Evolutionary conservation across 2,113 vertebrate genomes (phyloP), one percentile per base, ranked within the genome.

Genomic region (Camelus bactrianus): DNA sequence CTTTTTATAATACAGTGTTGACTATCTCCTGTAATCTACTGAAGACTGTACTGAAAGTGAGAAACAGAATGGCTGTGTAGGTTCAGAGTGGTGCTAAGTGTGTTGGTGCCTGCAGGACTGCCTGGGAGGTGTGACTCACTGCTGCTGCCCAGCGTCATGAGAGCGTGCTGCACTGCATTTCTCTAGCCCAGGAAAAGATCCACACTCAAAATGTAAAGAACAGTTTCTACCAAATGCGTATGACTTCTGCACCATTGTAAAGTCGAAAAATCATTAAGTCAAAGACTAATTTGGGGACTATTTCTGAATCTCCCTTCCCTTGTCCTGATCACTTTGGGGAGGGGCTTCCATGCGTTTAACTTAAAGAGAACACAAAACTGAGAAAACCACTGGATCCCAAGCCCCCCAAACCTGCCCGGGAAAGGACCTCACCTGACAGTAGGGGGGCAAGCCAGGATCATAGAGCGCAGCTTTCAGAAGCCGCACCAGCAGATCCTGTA

Each of bases 381-480:
- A 94, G 24, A 87, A 70, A 16, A 85, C 14, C 15, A 58, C 12
- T 22, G 6, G 58, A 22, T n/a, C 42, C 26, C 19, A 69, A 35
- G 58, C 30, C 32, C 9, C 65, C 35, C 58, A 13, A 16, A 7
- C 2, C 28, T n/a, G 20, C 50, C 83, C 20, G 7, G 46, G 58
- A 32, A 81, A 35, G 64, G 28, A 26, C 16, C 97, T 94, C 97
- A 99, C 99, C 99, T 99, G 99, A 97, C 99, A 99, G 97, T 98
- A 99, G 0, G 99, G 97, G 0, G 99, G 99, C 79, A 99, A 98
- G 50, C 99, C 99, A 0, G 99, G 99, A 96, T 99, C 99, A 0
- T 98, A 99, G 58, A 99, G 98, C 0, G 99, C 99, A 0, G 99
- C 98, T 86, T 98, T 99, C 97, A 99, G 97, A 92, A 99, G 99